Evolutionary conservation across 2,113 vertebrate genomes (phyloP).

Genomic region (Lepus americanus): DNA sequence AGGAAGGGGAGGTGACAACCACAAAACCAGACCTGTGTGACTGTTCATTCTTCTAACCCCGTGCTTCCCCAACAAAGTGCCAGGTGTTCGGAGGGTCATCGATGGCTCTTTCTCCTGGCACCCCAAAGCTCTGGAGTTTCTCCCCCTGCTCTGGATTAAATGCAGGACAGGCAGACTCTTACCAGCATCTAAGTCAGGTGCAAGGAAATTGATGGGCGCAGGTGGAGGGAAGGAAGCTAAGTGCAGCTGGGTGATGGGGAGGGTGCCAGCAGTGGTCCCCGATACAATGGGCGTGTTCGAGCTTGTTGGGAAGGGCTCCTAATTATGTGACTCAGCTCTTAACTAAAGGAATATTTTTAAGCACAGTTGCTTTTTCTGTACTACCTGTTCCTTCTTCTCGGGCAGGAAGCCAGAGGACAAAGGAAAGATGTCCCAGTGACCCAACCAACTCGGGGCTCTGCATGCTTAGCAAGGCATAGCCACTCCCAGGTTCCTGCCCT

Average conservation of each 20-base stretch:
- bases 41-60: neutral
- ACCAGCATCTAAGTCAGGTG: neutral
- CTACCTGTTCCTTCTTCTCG: slow-evolving; percentile 48
- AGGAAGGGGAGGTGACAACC: neutral
- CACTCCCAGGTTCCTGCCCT: neutral
- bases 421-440: slow-evolving; percentile 24
- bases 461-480: neutral
- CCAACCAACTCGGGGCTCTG: neutral
- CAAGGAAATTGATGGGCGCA: neutral
- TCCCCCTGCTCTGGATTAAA: neutral
- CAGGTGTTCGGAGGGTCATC: rapidly evolving
- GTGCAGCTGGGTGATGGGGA: neutral
- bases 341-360: slow-evolving; percentile 65
- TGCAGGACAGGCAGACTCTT: neutral
- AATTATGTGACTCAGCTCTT: slow-evolving; percentile 62
- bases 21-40: neutral
- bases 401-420: slow-evolving; percentile 70
- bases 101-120: neutral
- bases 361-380: slow-evolving; percentile 63
- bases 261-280: neutral
- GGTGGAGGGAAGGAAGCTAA: neutral
- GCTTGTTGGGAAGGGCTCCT: slow-evolving; percentile 36
- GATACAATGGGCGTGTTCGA: neutral
- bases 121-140: neutral
- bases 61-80: neutral